Evolutionary conservation across 2,797 vertebrate genomes (phyloP), one percentile per base, ranked within the genome.

Genomic region (Pitangus sulphuratus): DNA sequence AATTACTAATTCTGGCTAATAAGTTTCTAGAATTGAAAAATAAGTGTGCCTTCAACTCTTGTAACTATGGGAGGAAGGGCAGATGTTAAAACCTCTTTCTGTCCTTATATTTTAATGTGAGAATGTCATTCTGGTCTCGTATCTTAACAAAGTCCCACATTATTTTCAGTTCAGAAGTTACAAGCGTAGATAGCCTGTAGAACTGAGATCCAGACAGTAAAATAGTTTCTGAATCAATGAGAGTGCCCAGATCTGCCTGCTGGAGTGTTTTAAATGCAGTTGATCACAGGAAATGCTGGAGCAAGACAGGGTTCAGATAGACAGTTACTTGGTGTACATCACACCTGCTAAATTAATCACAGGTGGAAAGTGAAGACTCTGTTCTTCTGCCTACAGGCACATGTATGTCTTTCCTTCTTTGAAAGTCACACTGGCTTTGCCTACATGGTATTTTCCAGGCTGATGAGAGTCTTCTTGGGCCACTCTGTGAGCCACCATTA

Each of bases 131-230:
- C 28, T 89, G 20, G 16, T 28, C 33, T 26, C 44, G 45, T 11
- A 15, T 12, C 24, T 50, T 68, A 48, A 56, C 8, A 25, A 53
- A 62, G 4, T 25, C 40, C 12, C 37, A 33, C 6, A 8, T 30
- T 66, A 33, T 64, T 89, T 83, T 66, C 56, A 83, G 50, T 39
- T 60, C 40, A 39, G 28, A 84, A 62, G 11, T 57, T 82, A 9
- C 3, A 8, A 42, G 14, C 0, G 0, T 24, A 50, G 12, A 30
- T 45, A 71, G 14, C 7, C 9, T 56, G 9, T 1, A 1, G 11
- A 78, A 69, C 8, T 31, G 30, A 81, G 33, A 75, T 62, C 4
- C 25, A 81, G 24, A 24, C 12, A 64, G 24, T 26, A n/a, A 58
- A 85, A 14, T 5, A 11, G 12, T 35, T 68, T 21, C 50, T 37